A percentile compares a stretch with the other conserved stretches of the same genome.
These are phyloP conservation scores for Heliconius erato DNA, from an alignment of 2,888 invertebrate genomes.

Conservation along the genomic window DNA sequence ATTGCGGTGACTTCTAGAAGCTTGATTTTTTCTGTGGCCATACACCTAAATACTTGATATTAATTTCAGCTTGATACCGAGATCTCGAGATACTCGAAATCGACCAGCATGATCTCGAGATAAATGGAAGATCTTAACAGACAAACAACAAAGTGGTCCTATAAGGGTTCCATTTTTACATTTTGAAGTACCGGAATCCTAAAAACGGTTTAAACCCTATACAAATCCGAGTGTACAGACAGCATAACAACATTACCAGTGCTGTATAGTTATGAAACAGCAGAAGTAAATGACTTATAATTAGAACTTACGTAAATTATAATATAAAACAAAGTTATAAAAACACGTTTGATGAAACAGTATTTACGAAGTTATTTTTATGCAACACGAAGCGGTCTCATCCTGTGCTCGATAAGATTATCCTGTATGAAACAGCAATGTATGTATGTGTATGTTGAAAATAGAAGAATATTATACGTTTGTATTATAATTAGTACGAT, in stretches of 20 bases:
- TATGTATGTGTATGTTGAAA: not conserved
- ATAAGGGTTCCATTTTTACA: too few relatives aligned
- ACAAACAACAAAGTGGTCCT: too few relatives aligned
- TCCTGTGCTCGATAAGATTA: constrained; percentile 71
- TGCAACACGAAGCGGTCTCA: constrained; percentile 52
- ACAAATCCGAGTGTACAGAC: not conserved
- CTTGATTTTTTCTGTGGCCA: too few relatives aligned
- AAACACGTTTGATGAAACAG: constrained; percentile 29
- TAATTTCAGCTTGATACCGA: too few relatives aligned
- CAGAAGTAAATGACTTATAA: not conserved
- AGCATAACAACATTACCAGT: not conserved
- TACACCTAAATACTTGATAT: too few relatives aligned
- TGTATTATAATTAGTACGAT: not conserved
- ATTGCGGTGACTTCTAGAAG: too few relatives aligned
- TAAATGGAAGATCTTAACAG: too few relatives aligned
- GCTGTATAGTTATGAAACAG: not conserved
- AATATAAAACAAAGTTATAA: constrained; percentile 17
- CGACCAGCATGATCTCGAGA: too few relatives aligned
- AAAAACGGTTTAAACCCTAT: not conserved
- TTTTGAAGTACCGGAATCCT: too few relatives aligned
- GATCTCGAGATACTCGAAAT: too few relatives aligned
- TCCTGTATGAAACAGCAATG: constrained; percentile 55
- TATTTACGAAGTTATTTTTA: constrained; percentile 51
- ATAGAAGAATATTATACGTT: not conserved
- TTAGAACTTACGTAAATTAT: constrained; percentile 23